A percentile compares a stretch with the other conserved stretches of the same genome.
Evolutionary conservation across 2,888 invertebrate species (phyloP).

Genomic region (Andrena bicolor): DNA sequence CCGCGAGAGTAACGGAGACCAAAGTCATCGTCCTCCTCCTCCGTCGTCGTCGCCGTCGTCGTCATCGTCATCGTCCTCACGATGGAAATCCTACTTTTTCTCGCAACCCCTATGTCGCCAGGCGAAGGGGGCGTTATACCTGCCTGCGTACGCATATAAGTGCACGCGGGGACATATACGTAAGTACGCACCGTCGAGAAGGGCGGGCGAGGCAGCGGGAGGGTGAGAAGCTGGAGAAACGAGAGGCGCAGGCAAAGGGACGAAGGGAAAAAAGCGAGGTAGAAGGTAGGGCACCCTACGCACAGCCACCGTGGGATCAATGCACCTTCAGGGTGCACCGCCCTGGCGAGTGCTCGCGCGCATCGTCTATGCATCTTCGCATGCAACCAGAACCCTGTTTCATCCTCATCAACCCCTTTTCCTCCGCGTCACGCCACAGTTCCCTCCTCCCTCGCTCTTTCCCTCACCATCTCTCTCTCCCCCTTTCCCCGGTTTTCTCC

Average conservation of each 20-base stretch:
- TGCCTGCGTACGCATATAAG: constrained; percentile 79
- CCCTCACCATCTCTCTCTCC: constrained; percentile 3
- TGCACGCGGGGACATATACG: constrained; percentile 71
- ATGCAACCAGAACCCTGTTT: constrained; percentile 78
- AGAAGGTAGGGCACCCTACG: constrained; percentile 78
- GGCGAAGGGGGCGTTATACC: constrained; percentile 76
- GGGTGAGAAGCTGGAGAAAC: constrained; percentile 64
- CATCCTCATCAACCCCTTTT: constrained; percentile 74
- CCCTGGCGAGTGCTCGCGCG: constrained; percentile 81
- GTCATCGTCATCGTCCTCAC: constrained; percentile 62
- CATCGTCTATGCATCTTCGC: constrained; percentile 82
- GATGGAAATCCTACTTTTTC: constrained; percentile 78
- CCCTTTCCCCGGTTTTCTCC: constrained; percentile 18
- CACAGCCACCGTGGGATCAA: constrained; percentile 81
- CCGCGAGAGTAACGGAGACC: constrained; percentile 49
- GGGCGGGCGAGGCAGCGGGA: constrained; percentile 49
- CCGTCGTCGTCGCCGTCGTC: constrained; percentile 36
- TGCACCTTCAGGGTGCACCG: constrained; percentile 84
- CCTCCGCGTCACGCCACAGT: constrained; percentile 52
- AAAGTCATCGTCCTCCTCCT: constrained; percentile 25
- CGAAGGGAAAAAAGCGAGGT: constrained; percentile 73
- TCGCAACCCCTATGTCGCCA: constrained; percentile 68
- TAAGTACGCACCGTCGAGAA: constrained; percentile 70
- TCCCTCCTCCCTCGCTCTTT: constrained; percentile 17
- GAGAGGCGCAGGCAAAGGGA: constrained; percentile 69